phyloP scores from a whole-genome alignment of 2,888 invertebrate species.

The Drosophila siamana region DNA sequence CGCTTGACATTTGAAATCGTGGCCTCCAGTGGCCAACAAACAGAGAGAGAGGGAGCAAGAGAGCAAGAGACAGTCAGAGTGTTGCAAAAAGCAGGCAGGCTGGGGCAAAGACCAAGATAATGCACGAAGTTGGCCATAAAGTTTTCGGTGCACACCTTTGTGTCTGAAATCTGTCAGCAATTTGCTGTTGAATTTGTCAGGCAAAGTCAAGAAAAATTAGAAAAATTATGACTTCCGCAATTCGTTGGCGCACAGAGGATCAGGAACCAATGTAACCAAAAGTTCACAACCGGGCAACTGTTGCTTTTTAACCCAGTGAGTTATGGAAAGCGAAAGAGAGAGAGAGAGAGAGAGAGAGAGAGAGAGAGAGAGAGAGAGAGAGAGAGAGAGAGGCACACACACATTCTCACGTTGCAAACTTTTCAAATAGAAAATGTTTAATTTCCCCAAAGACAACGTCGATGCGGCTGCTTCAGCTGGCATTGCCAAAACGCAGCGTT shows the following conservation, averaged over 20 bases:
- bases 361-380: neutral
- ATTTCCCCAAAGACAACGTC: conserved; percentile 80
- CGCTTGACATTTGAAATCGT: conserved; percentile 63
- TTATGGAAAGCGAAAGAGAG: too few relatives aligned
- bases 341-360: conserved; percentile 12
- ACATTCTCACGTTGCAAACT: conserved; percentile 61
- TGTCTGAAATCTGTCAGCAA: conserved; percentile 54
- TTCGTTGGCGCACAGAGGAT: conserved; percentile 60
- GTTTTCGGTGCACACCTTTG: conserved; percentile 23
- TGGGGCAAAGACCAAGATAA: conserved; percentile 4
- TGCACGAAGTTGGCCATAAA: conserved; percentile 21
- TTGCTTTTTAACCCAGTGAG: conserved; percentile 56
- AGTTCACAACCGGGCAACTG: conserved; percentile 65
- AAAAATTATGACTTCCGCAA: conserved; percentile 73
- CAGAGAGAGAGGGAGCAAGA: conserved; percentile 1
- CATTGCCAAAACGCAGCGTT: conserved; percentile 63
- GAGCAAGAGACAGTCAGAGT: conserved; percentile 24
- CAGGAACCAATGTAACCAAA: conserved; percentile 49
- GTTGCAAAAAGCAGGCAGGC: conserved; percentile 47
- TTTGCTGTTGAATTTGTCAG: conserved; percentile 69
- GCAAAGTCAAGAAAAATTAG: conserved; percentile 58
- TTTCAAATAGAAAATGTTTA: conserved; percentile 83
- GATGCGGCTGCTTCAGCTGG: conserved; percentile 51
- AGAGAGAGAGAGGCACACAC: too few relatives aligned
- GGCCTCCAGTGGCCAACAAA: conserved; percentile 25